Evolutionary conservation across 2,888 invertebrate genomes (phyloP), one percentile per base, ranked within the genome.

Genomic region (Apamea epomidion): DNA sequence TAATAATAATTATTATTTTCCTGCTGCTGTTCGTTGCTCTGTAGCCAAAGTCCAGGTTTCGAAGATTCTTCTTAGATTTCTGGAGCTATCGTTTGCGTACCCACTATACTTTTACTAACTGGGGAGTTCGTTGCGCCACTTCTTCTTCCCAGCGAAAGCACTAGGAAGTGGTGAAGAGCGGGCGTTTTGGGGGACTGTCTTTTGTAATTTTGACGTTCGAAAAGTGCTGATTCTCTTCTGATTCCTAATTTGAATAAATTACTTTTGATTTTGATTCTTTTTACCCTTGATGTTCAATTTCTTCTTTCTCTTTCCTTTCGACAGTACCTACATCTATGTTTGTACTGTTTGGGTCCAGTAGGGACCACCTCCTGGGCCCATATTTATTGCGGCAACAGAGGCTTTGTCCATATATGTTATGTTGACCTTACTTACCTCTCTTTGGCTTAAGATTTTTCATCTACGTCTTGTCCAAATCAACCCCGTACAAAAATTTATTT

Each of bases 21-120:
- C n/a, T 29, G 14, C 64, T 83, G 8, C 2, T 64, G 51, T 60
- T n/a, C 68, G 54, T 78, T 70, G 73, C 42, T 60, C 64, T 65
- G 14, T 65, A 58, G 37, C 0, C 81, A 74, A 78, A 74, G 62
- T 77, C 64, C 48, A 67, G 68, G 37, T 18, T 58, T 16, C 14
- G 25, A 51, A 48, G n/a, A 60, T 14, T 58, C 4, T 29, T 42
- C 42, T 62, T 42, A n/a, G 42, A 62, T 29, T 62, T 42, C 21
- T 29, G n/a, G 4, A 37, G 42, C 18, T 7, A 29, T 7, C 21
- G 5, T 73, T n/a, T 42, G 42, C n/a, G 3, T 37, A n/a, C 10
- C 29, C 7, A 21, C 1, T 37, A 58, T 58, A 18, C 6, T 10
- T 48, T 29, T 60, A 29, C 14, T 7, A 42, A 42, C 42, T 42